These are phyloP conservation scores for Sebastes cheni DNA, from an alignment of 2,797 vertebrate species.

Conservation along the genomic window DNA sequence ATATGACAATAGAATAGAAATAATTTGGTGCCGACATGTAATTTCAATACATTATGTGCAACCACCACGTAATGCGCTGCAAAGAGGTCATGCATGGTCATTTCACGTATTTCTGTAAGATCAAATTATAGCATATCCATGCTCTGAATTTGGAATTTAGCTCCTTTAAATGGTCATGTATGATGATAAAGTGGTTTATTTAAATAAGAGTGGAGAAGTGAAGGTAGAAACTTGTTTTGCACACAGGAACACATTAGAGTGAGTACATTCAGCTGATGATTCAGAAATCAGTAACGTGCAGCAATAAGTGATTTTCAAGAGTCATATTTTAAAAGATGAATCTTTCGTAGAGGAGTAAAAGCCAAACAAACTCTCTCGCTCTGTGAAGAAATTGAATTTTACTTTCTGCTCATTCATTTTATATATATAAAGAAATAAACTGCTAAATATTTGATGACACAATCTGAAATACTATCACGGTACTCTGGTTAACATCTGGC, in stretches of 20 bases:
- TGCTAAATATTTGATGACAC: conserved; percentile 50
- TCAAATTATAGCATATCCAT: no score
- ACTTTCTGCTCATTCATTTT: conserved; percentile 12
- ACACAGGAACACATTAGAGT: not conserved
- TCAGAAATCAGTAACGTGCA: not conserved
- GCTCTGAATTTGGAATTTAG: no score
- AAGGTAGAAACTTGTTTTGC: not conserved
- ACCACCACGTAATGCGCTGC: no score
- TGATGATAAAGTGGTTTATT: not conserved
- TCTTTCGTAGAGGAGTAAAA: not conserved
- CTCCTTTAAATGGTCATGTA: not conserved
- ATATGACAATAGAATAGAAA: no score
- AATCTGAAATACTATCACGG: conserved; percentile 37
- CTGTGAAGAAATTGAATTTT: not conserved
- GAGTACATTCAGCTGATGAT: not conserved
- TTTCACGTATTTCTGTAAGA: no score
- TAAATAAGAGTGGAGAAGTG: not conserved
- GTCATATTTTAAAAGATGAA: not conserved
- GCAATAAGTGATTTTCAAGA: not conserved
- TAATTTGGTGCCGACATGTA: no score
- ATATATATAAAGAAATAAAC: not conserved
- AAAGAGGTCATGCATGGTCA: no score
- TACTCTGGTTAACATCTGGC: conserved; percentile 10
- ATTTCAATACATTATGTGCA: no score
- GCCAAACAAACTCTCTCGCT: not conserved